Evolutionary conservation across 2,888 invertebrate genomes (phyloP).

Genomic region (Lasioglossum lativentre): DNA sequence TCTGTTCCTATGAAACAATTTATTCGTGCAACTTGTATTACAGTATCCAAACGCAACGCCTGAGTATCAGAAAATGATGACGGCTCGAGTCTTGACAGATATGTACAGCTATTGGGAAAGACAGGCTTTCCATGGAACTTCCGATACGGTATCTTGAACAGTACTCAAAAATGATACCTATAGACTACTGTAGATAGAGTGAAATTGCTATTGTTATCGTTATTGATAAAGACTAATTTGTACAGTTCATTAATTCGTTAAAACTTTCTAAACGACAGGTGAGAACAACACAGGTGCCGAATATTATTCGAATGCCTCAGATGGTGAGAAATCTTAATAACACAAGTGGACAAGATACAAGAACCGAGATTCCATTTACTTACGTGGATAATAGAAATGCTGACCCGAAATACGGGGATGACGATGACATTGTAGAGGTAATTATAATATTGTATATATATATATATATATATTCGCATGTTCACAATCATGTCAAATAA

Average conservation of each 20-base stretch:
- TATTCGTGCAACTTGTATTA: constrained; percentile 26
- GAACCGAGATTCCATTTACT: not conserved
- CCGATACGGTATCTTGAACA: not conserved
- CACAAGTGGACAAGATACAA: constrained; percentile 8
- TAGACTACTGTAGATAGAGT: not conserved
- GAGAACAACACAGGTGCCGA: not conserved
- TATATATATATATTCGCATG: no score
- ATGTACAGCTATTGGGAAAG: constrained; percentile 80
- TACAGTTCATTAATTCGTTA: not conserved
- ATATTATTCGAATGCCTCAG: constrained; percentile 1
- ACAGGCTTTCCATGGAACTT: constrained; percentile 57
- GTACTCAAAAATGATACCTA: not conserved
- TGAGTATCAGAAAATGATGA: constrained; percentile 73
- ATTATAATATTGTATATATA: not conserved
- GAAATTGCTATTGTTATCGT: not conserved
- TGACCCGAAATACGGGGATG: constrained; percentile 9
- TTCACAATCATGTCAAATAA: not conserved
- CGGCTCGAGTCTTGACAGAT: constrained; percentile 72
- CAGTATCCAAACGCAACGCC: constrained; percentile 78
- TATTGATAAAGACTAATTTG: not conserved
- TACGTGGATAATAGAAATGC: not conserved
- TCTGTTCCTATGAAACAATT: not conserved
- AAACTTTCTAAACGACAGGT: constrained; percentile 10
- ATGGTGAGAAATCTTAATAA: constrained; percentile 2
- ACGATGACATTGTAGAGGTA: constrained; percentile 51